Evolutionary conservation across 2,113 vertebrate species (phyloP), one percentile per base, ranked within the genome.

Genomic region (Pardalotus punctatus): DNA sequence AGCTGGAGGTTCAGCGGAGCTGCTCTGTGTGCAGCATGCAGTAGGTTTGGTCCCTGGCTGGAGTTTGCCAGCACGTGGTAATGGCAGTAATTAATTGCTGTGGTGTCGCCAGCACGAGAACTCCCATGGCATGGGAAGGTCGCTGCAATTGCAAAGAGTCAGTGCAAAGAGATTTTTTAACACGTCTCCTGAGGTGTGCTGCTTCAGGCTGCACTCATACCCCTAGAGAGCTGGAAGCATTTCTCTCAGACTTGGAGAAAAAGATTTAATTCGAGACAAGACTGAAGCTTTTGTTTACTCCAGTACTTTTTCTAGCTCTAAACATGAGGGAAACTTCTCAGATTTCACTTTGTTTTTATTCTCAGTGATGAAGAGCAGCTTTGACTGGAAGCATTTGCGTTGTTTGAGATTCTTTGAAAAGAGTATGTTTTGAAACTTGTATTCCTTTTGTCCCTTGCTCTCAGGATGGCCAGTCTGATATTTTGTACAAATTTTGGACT

Each of bases 401-500:
- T 57, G 20, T 40, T 89, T 60, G 56, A 89, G 31, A 53, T 45
- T 51, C 25, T 87, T 82, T 89, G n/a, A 27, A 51, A 82, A 71
- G 27, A 27, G 3, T 38, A 5, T 38, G 11, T 65, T 77, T 69
- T 93, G 10, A 95, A 88, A 76, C 31, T 64, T 74, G 4, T 12
- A 10, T 58, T 53, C 50, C 48, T 92, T 92, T 90, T 95, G 42
- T 90, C n/a, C 51, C 62, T 90, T 72, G 65, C 53, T 91, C 12
- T 80, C 94, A 99, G 99, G 99, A 99, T 61, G 98, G 99, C 35
- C 98, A 99, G n/a, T 96, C 98, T 67, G 99, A 99, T 94, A 99
- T 99, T 96, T 97, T 99, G 85, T 98, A 98, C 96, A 98, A 97
- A 48, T 99, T 99, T 95, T 99, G 99, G 99, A 99, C 96, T 85